These are phyloP conservation scores for Thalassophryne amazonica DNA, from an alignment of 2,797 vertebrate species.

Conservation along the genomic window DNA sequence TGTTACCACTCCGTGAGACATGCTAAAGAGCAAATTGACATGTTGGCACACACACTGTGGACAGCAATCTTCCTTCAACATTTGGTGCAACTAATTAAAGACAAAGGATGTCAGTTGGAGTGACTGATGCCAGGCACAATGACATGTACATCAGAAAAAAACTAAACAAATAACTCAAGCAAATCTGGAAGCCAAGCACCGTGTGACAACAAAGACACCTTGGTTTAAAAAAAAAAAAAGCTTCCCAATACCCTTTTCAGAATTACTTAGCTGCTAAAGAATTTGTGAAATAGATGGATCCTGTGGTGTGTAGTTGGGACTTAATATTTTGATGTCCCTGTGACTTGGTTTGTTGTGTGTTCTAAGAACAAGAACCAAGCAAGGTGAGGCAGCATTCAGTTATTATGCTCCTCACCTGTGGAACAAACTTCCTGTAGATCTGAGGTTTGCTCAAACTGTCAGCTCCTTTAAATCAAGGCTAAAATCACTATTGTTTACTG, in stretches of 20 bases:
- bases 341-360: no score
- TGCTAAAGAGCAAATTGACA: conserved; percentile 60
- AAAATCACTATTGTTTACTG: no score
- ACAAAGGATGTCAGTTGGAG: conserved; percentile 45
- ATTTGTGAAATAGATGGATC: conserved; percentile 17
- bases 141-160: conserved; percentile 28
- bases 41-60: conserved; percentile 45
- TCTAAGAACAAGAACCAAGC: no score
- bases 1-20: conserved; percentile 56
- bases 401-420: no score
- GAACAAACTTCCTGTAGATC: no score
- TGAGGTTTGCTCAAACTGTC: no score
- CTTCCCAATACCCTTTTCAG: conserved; percentile 1
- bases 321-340: conserved; percentile 6
- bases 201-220: conserved; percentile 46
- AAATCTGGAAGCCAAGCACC: conserved; percentile 43
- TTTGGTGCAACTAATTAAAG: conserved; percentile 68
- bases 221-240: no score
- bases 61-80: conserved; percentile 63
- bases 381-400: no score
- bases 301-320: neutral
- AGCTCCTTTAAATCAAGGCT: no score
- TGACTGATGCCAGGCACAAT: conserved; percentile 58
- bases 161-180: conserved; percentile 55
- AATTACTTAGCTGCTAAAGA: conserved; percentile 32